These are phyloP conservation scores for Clarias pachynema DNA, from an alignment of 2,797 vertebrate species.

Conservation along the genomic window DNA sequence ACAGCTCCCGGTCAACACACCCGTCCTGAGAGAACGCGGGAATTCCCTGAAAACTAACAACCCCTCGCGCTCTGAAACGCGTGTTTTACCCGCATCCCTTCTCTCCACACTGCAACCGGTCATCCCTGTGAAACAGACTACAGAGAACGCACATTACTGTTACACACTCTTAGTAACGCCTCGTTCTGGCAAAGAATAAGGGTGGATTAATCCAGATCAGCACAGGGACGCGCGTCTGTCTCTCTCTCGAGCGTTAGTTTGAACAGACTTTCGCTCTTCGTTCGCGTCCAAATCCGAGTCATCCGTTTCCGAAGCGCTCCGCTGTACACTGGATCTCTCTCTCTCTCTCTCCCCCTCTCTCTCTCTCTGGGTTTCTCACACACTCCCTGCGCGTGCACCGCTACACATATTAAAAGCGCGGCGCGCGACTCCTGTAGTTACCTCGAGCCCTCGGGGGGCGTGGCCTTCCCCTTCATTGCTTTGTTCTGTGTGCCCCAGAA, in stretches of 20 bases:
- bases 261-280: slow-evolving; percentile 5
- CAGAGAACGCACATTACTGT: not conserved
- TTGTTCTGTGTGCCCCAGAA: slow-evolving; percentile 52
- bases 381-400: slow-evolving; percentile 75
- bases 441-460: slow-evolving; percentile 70
- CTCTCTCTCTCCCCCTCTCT: not conserved
- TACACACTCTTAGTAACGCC: not conserved
- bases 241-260: not conserved
- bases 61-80: not conserved
- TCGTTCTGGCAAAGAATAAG: not conserved
- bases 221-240: not conserved
- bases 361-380: slow-evolving; percentile 51
- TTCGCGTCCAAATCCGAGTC: slow-evolving; percentile 3
- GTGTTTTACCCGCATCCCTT: not conserved
- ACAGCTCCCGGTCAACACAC: slow-evolving; percentile 30
- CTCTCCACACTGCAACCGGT: not conserved
- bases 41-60: slow-evolving; percentile 22
- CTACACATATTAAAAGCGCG: slow-evolving; percentile 58
- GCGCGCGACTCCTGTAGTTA: slow-evolving; percentile 71
- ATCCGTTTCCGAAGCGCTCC: not conserved
- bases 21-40: slow-evolving; percentile 22
- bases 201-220: not conserved
- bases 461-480: slow-evolving; percentile 63
- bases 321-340: not conserved
- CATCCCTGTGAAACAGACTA: not conserved